phyloP scores from a whole-genome alignment of 2,797 vertebrate species.

The Chrysocyon brachyurus region DNA sequence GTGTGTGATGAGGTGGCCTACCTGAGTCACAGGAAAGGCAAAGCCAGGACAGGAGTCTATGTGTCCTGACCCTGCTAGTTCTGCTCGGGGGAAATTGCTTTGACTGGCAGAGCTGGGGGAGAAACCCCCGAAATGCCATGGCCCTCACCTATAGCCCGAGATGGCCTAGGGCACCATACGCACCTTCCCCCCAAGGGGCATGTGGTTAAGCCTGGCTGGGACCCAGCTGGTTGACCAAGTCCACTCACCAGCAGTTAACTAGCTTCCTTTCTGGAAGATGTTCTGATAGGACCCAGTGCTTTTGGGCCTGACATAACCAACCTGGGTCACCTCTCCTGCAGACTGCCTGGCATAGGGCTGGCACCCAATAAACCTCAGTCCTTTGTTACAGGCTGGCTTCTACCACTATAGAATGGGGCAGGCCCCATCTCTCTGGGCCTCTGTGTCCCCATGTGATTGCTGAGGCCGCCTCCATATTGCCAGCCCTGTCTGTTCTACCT shows the following conservation, averaged over 20 bases:
- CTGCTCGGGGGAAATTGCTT: not conserved
- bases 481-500: fast-evolving
- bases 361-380: fast-evolving
- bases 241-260: fast-evolving
- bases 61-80: not conserved
- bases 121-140: fast-evolving
- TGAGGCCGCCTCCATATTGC: not conserved
- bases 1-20: fast-evolving
- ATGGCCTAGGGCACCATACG: not conserved
- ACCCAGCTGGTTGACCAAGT: too few relatives aligned
- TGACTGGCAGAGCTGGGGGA: fast-evolving
- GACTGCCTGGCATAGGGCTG: fast-evolving
- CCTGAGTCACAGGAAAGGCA: not conserved
- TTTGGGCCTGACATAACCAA: fast-evolving
- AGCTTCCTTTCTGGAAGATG: fast-evolving
- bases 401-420: fast-evolving
- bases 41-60: fast-evolving
- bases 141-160: fast-evolving
- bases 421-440: not conserved
- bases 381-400: not conserved
- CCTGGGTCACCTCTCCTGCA: too few relatives aligned
- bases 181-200: fast-evolving
- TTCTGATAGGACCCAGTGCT: fast-evolving
- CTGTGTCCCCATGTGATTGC: not conserved
- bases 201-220: not conserved